Percentiles rank a stretch among this genome's conserved stretches.
These are phyloP conservation scores for Trachelus tabidus DNA, from an alignment of 2,888 invertebrate species.

Conservation along the genomic window DNA sequence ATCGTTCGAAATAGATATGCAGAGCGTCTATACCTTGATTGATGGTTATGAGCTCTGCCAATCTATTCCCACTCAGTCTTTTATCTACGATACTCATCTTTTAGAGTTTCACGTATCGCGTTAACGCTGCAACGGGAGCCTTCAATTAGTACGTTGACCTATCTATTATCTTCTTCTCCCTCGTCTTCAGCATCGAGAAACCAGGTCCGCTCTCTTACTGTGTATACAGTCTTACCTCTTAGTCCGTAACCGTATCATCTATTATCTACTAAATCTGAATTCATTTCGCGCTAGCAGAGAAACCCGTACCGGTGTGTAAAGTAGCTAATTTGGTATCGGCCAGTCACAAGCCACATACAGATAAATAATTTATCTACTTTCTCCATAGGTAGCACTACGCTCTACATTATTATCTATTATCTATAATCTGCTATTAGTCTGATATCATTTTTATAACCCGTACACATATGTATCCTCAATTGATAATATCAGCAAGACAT, in stretches of 20 bases:
- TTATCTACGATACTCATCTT: not conserved
- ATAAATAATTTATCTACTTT: slow-evolving; percentile 27
- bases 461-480: not conserved
- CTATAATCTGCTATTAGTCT: slow-evolving; percentile 37
- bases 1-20: not conserved
- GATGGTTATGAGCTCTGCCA: not conserved
- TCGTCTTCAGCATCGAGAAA: not conserved
- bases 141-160: not conserved
- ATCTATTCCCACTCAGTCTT: not conserved
- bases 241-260: not conserved
- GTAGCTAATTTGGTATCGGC: not conserved
- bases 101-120: not conserved
- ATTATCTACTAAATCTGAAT: not conserved
- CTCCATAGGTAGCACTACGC: slow-evolving; percentile 31
- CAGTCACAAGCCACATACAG: not conserved
- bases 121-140: not conserved
- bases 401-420: slow-evolving; percentile 42
- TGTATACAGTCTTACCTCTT: not conserved
- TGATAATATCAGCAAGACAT: not conserved
- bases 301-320: not conserved
- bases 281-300: not conserved
- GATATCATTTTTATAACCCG: slow-evolving; percentile 25
- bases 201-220: not conserved
- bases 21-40: not conserved
- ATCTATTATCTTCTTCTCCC: not conserved